Percentiles rank a stretch among this genome's conserved stretches.
phyloP scores from a whole-genome alignment of 2,888 invertebrate genomes.

The Tetanocera ferruginea region DNA sequence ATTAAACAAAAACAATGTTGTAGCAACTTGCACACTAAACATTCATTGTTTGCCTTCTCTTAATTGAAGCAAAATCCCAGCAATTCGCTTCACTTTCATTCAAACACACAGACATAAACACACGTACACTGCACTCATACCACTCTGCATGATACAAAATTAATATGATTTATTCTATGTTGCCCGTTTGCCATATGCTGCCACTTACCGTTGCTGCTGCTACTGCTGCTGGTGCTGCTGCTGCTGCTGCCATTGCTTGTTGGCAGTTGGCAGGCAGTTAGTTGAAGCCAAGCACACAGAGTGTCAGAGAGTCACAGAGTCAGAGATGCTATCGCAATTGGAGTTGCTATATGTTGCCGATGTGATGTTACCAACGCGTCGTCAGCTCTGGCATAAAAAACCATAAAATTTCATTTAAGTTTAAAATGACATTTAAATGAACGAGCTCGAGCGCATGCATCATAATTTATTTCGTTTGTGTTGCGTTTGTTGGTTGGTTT shows the following conservation, averaged over 20 bases:
- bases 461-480: conserved; percentile 62
- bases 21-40: neutral
- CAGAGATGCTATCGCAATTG: neutral
- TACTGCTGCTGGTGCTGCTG: neutral
- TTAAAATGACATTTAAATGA: conserved; percentile 67
- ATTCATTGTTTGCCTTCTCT: conserved; percentile 3
- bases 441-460: conserved; percentile 62
- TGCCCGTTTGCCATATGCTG: conserved; percentile 26
- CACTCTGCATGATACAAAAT: conserved; percentile 52
- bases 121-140: neutral
- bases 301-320: neutral
- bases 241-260: neutral
- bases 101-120: conserved; percentile 16
- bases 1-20: neutral
- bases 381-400: conserved; percentile 52
- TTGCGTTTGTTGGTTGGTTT: conserved; percentile 16
- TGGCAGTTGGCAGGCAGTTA: neutral
- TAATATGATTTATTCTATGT: conserved; percentile 62
- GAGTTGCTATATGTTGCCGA: neutral
- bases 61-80: conserved; percentile 44
- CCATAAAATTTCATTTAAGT: conserved; percentile 66
- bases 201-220: conserved; percentile 9
- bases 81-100: conserved; percentile 46
- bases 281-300: neutral
- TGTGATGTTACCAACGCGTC: neutral